Percentiles rank a stretch among this genome's conserved stretches.
phyloP scores from a whole-genome alignment of 2,113 vertebrate genomes.

The Anolis sagrei region DNA sequence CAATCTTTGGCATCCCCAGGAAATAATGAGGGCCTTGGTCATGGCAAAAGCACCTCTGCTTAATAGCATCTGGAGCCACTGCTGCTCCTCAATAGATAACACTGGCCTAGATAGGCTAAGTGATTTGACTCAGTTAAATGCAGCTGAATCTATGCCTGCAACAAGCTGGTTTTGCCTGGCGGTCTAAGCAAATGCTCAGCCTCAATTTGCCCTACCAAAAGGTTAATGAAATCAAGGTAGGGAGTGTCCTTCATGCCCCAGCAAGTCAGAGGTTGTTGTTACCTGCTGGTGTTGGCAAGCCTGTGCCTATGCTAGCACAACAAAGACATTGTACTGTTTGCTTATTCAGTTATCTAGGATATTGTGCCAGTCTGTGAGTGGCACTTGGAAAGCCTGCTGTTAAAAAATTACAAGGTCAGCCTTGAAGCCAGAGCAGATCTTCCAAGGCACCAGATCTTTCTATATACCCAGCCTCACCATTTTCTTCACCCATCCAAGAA shows the following conservation, averaged over 20 bases:
- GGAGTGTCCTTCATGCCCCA: constrained; percentile 24
- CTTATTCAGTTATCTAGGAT: constrained; percentile 10
- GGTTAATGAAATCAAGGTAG: not conserved
- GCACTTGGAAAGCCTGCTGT: not conserved
- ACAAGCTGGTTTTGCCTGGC: not conserved
- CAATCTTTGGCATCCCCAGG: not conserved
- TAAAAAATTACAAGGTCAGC: constrained; percentile 3
- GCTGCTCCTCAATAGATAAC: not conserved
- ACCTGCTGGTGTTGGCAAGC: constrained; percentile 4
- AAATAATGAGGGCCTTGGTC: not conserved
- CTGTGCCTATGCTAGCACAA: not conserved
- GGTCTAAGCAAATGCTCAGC: constrained; percentile 1
- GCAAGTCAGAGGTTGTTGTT: not conserved
- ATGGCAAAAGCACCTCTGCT: not conserved
- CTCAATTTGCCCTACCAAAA: not conserved
- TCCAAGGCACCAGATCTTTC: not conserved
- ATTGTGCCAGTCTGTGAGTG: not conserved
- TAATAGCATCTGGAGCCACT: not conserved
- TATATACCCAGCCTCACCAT: not conserved
- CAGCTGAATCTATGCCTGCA: not conserved
- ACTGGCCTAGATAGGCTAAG: not conserved
- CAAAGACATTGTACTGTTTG: not conserved
- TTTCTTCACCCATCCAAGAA: not conserved
- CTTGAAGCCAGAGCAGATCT: not conserved
- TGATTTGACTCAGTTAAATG: not conserved